These are phyloP conservation scores for Drosophila bifasciata DNA, from an alignment of 1,140 invertebrate genomes.

Conservation along the genomic window DNA sequence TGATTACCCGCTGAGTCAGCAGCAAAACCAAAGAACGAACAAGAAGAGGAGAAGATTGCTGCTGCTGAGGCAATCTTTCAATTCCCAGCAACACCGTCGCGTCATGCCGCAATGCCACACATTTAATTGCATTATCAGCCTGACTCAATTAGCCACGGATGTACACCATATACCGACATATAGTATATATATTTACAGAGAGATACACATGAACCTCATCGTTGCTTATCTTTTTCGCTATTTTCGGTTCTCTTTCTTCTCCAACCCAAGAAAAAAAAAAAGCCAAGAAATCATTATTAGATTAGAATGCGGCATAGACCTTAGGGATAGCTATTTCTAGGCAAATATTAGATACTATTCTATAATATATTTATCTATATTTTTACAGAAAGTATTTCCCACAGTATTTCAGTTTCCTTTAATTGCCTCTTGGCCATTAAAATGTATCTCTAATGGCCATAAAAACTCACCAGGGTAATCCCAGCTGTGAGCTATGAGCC, in stretches of 20 bases:
- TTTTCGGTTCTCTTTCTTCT: slow-evolving; percentile 39
- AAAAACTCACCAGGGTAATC: slow-evolving; percentile 33
- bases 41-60: too few relatives aligned
- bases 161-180: slow-evolving; percentile 21
- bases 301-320: slow-evolving; percentile 57
- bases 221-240: slow-evolving; percentile 52
- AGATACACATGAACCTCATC: slow-evolving; percentile 6
- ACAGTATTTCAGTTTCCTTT: slow-evolving; percentile 13
- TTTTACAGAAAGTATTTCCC: not conserved
- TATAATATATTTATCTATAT: slow-evolving; percentile 4
- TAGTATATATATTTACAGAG: too few relatives aligned
- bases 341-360: slow-evolving; percentile 38
- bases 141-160: slow-evolving; percentile 68
- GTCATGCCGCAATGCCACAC: slow-evolving; percentile 1
- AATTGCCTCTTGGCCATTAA: slow-evolving; percentile 28
- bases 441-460: slow-evolving; percentile 29
- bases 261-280: slow-evolving; percentile 24
- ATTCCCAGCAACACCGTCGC: too few relatives aligned
- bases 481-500: slow-evolving; percentile 7
- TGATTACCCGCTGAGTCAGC: too few relatives aligned
- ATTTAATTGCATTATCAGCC: slow-evolving; percentile 72
- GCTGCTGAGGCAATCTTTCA: too few relatives aligned
- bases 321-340: slow-evolving; percentile 1
- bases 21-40: too few relatives aligned
- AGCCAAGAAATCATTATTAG: slow-evolving; percentile 53